Conservation (phyloP, 2,113 vertebrate species). For the Myotis davidii region DNA sequence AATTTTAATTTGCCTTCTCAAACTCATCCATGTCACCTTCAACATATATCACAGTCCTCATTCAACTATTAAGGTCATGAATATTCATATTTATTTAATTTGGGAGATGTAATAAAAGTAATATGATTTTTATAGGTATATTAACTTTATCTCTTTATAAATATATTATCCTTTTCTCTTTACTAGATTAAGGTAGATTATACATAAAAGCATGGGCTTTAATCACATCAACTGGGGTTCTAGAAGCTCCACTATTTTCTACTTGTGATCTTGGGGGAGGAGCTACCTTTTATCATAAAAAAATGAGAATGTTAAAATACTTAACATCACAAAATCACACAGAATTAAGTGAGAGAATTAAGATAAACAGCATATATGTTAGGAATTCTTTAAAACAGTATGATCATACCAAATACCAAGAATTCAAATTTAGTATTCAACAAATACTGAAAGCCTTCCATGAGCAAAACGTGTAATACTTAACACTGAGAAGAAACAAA, state of each 20-base stretch:
- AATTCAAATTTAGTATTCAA: conserved; percentile 17
- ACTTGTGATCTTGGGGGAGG: not conserved
- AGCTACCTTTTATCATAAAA: not conserved
- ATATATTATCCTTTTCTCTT: not conserved
- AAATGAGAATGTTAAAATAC: conserved; percentile 18
- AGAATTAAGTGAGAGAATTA: conserved; percentile 45
- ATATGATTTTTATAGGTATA: not conserved
- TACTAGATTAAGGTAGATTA: not conserved
- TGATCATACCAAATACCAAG: not conserved
- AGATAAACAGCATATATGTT: not conserved
- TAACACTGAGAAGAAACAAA: conserved; percentile 21
- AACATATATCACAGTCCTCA: not conserved
- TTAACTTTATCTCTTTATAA: not conserved
- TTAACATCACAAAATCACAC: not conserved
- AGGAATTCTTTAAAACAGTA: conserved; percentile 10
- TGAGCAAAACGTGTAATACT: not conserved
- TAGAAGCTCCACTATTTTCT: not conserved
- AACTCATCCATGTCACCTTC: not conserved
- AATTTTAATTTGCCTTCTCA: conserved; percentile 42
- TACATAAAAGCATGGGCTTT: not conserved
- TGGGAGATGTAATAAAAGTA: not conserved
- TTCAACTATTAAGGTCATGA: not conserved
- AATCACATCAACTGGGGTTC: not conserved
- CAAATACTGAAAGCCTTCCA: not conserved
- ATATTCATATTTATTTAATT: conserved; percentile 41